Conservation (phyloP, 1,140 invertebrate species). For the Schlechtendalia chinensis region DNA sequence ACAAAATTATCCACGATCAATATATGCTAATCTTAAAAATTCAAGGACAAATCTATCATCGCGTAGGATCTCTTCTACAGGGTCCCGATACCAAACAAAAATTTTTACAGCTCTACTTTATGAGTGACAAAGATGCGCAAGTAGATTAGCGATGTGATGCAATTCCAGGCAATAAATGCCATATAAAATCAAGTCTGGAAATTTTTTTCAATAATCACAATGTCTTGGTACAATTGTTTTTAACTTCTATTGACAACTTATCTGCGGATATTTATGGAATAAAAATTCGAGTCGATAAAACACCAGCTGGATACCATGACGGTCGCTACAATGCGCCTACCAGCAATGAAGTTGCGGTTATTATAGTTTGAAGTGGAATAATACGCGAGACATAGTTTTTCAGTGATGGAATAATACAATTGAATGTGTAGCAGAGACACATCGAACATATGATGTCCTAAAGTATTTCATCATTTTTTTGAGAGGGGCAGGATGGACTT, state of each 20-base stretch:
- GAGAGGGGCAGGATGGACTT: not conserved
- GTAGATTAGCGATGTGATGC: not conserved
- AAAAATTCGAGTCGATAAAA: not conserved
- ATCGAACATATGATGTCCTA: no score
- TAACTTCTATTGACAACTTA: not conserved
- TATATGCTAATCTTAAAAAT: not conserved
- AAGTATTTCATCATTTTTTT: not conserved
- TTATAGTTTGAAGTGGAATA: no score
- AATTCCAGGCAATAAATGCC: not conserved
- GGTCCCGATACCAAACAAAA: not conserved
- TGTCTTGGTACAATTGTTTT: no score
- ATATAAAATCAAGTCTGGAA: not conserved
- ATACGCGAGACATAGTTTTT: no score
- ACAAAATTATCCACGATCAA: no score
- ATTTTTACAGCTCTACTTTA: not conserved
- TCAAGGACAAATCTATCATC: no score
- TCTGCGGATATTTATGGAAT: not conserved
- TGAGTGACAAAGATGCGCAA: not conserved
- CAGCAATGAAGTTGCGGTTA: no score
- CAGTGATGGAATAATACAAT: no score
- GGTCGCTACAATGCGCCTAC: no score
- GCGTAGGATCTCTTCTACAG: not conserved
- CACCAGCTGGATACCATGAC: not conserved
- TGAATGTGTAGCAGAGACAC: no score
- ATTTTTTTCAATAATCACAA: not conserved